Evolutionary conservation across 2,113 vertebrate species (phyloP).

Genomic region (Passer domesticus): DNA sequence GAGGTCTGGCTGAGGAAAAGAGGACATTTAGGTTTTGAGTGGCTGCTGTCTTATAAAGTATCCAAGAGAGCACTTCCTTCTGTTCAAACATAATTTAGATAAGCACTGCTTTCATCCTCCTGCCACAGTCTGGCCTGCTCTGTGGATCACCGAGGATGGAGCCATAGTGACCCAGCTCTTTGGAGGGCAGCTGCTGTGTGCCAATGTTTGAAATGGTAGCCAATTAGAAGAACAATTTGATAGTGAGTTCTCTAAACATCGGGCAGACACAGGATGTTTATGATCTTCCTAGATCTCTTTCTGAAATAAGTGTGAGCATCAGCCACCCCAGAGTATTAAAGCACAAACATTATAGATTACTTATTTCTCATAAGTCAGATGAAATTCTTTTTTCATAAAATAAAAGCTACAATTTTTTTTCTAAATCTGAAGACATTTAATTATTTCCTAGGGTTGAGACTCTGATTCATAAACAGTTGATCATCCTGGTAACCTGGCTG

Average conservation of each 20-base stretch:
- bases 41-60: neutral
- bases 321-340: neutral
- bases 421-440: neutral
- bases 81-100: neutral
- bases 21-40: neutral
- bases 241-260: fast-evolving
- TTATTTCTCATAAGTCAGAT: neutral
- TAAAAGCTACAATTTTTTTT: neutral
- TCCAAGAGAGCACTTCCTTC: neutral
- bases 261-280: neutral
- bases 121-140: neutral
- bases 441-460: neutral
- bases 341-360: neutral
- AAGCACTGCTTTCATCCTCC: neutral
- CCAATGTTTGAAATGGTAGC: neutral
- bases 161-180: neutral
- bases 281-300: neutral
- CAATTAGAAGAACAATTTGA: neutral
- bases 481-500: neutral
- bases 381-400: neutral
- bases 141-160: neutral
- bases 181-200: neutral
- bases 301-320: neutral
- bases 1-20: neutral
- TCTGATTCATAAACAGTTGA: neutral